Conservation (phyloP, 2,797 vertebrate species). For the Capromys pilorides region DNA sequence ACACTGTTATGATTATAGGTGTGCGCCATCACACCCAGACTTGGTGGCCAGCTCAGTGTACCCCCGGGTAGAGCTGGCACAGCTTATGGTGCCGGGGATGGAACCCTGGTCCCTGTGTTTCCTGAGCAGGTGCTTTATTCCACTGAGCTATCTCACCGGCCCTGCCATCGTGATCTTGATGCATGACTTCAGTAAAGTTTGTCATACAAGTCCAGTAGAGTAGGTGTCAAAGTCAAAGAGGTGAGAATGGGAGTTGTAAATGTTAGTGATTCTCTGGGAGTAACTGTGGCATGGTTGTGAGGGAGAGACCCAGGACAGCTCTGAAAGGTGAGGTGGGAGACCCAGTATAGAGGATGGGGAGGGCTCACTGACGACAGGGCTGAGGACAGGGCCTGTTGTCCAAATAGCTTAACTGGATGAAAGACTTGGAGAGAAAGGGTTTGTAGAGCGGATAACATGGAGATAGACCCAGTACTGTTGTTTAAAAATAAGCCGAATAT, state of each 20-base stretch:
- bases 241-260: not conserved
- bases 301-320: not conserved
- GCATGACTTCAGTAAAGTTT: not conserved
- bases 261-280: not conserved
- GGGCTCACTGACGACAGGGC: accelerated
- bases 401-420: not conserved
- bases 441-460: not conserved
- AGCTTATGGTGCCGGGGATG: too few species aligned
- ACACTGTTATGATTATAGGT: too few species aligned
- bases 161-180: not conserved
- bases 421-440: not conserved
- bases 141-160: too few species aligned
- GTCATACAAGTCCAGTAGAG: not conserved
- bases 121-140: too few species aligned
- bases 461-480: not conserved
- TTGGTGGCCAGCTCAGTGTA: too few species aligned
- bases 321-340: not conserved
- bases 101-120: too few species aligned
- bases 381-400: not conserved
- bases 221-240: not conserved
- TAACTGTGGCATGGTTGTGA: not conserved
- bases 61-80: too few species aligned
- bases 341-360: not conserved
- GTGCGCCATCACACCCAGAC: too few species aligned
- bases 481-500: not conserved